These are phyloP conservation scores for Antrozous pallidus DNA, from an alignment of 2,797 vertebrate species.

Conservation along the genomic window DNA sequence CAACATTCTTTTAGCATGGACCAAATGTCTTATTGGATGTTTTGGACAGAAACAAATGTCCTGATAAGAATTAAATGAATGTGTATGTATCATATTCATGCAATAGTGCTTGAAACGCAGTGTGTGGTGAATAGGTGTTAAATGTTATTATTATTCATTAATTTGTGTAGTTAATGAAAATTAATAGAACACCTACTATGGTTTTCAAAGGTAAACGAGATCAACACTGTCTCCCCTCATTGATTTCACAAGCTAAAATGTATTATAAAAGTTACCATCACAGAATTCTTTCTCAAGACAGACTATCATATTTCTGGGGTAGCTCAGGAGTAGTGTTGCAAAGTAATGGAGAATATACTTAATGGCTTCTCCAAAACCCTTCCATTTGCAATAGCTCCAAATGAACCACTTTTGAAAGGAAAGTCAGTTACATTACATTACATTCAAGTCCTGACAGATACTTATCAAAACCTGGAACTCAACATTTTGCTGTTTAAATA, in stretches of 20 bases:
- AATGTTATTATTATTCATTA: neutral
- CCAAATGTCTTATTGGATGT: neutral
- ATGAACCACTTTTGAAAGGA: slow-evolving; percentile 1
- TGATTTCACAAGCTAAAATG: neutral
- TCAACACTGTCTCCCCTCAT: neutral
- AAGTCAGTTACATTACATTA: neutral
- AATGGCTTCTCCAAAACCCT: neutral
- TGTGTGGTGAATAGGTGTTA: neutral
- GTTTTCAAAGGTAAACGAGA: neutral
- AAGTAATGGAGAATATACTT: neutral
- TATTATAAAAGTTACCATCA: neutral
- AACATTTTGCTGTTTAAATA: neutral
- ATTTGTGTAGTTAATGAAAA: neutral
- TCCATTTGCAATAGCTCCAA: neutral
- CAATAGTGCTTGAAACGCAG: neutral
- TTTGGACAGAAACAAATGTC: neutral
- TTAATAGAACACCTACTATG: neutral
- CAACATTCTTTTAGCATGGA: neutral
- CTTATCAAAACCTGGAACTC: neutral
- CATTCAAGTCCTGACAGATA: neutral
- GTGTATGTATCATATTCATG: neutral
- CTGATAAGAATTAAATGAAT: neutral
- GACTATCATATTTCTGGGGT: neutral
- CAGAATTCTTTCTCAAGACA: neutral
- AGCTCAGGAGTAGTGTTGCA: neutral